Evolutionary conservation across 2,888 invertebrate species (phyloP).

Genomic region (Oithona nana): DNA sequence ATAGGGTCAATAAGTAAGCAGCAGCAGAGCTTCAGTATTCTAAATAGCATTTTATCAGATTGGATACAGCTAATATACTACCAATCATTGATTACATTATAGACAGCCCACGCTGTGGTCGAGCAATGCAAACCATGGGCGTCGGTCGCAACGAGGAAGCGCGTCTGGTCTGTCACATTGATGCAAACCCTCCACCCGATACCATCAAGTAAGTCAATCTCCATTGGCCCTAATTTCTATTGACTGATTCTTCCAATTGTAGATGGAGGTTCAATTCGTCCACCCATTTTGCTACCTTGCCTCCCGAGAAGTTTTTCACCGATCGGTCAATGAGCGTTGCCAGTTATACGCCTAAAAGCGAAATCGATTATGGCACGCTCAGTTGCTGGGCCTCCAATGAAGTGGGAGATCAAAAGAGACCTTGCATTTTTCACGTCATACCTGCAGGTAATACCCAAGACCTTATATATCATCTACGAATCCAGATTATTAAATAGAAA

Average conservation of each 20-base stretch:
- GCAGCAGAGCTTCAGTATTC: no score
- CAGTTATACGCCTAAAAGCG: slow-evolving; percentile 3
- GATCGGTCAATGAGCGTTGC: slow-evolving; percentile 13
- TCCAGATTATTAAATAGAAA: no score
- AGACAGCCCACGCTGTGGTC: slow-evolving; percentile 8
- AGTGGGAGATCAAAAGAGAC: neutral
- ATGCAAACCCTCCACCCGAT: slow-evolving; percentile 12
- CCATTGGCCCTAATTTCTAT: neutral
- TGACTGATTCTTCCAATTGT: neutral
- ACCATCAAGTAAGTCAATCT: slow-evolving; percentile 8
- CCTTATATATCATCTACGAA: neutral
- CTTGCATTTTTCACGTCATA: slow-evolving; percentile 9
- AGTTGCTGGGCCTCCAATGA: slow-evolving; percentile 6
- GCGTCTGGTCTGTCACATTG: slow-evolving; percentile 12
- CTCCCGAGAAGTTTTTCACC: slow-evolving; percentile 5
- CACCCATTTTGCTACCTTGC: neutral
- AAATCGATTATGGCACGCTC: slow-evolving; percentile 14
- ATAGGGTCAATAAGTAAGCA: no score
- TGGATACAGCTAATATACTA: no score
- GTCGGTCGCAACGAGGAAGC: slow-evolving; percentile 10
- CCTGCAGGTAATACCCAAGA: slow-evolving; percentile 1
- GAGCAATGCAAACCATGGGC: neutral
- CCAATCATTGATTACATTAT: no score
- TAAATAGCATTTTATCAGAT: no score
- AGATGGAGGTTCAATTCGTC: slow-evolving; percentile 12